Evolutionary conservation across 2,113 vertebrate species (phyloP), one percentile per base, ranked within the genome.

Genomic region (Triplophysa dalaica): DNA sequence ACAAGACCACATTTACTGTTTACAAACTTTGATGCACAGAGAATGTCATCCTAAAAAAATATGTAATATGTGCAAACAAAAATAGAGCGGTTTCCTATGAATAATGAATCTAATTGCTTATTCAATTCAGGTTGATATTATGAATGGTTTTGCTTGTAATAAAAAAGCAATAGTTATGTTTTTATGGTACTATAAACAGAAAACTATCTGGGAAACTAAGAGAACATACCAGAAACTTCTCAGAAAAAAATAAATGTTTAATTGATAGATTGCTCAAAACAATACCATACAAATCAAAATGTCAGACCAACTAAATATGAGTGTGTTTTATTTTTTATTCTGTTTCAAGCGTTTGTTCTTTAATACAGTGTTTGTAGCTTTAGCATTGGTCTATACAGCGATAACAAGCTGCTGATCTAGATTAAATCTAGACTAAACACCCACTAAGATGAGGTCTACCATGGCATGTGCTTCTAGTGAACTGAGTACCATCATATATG

Each of bases 281-380:
- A 89, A 85, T 80, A 74, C 65, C 80, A 88, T 87, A 93, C 85
- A 90, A 90, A 88, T 80, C 88, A 88, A 87, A 87, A 92, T 85
- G 84, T 88, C 79, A 90, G 87, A 92, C 89, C 87, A 87, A 90
- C 91, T 90, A 90, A 90, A 83, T 85, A 87, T 82, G 85, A 89
- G 87, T 88, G 88, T 90, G 83, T 91, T 86, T 88, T 82, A 87
- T 88, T 89, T 33, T 93, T 92, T 93, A 93, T 93, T 89, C 81
- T 60, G 68, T 81, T 89, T 90, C 77, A 89, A 90, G 87, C 89
- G 83, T 79, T 58, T 64, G 82, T 90, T 88, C 80, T 89, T 90
- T 88, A 78, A 82, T 89, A 91, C 90, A 91, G 78, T 89, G 77
- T 66, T 80, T 38, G 80, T 88, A 82, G 83, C 77, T 88, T 83